phyloP scores from a whole-genome alignment of 2,888 invertebrate species.

The Vandiemenella viatica region DNA sequence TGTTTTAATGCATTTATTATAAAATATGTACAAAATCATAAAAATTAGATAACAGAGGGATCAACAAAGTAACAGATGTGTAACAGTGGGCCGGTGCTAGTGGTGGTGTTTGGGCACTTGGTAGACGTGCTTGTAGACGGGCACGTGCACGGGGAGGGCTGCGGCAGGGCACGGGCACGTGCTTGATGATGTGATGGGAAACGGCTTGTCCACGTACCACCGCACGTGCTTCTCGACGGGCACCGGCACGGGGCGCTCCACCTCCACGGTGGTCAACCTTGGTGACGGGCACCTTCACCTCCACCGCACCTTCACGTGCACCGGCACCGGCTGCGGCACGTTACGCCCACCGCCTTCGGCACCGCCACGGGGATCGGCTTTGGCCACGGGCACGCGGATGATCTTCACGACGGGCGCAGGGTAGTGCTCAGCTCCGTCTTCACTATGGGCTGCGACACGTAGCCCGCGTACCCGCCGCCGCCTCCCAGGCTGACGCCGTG shows the following conservation, averaged over 20 bases:
- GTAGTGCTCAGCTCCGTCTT: conserved; percentile 6
- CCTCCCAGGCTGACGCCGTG: background rate
- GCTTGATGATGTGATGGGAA: conserved; percentile 15
- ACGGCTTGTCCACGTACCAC: conserved; percentile 16
- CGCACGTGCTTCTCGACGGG: conserved; percentile 15
- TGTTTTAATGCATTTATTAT: background rate
- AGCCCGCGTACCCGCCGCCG: background rate
- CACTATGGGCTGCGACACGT: background rate
- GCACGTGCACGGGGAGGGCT: conserved; percentile 14
- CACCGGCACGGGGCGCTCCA: conserved; percentile 17
- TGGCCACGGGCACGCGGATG: conserved; percentile 18
- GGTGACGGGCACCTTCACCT: conserved; percentile 14
- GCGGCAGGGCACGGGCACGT: conserved; percentile 13
- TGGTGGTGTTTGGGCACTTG: conserved; percentile 6
- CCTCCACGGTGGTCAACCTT: conserved; percentile 22
- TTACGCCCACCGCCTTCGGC: conserved; percentile 12
- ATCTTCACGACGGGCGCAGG: conserved; percentile 9
- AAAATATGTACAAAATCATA: background rate
- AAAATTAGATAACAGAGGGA: background rate
- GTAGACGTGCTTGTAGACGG: conserved; percentile 16
- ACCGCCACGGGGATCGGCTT: conserved; percentile 14
- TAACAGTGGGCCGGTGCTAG: no score
- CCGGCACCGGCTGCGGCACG: conserved; percentile 1
- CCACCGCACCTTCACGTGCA: background rate
- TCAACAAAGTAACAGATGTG: no score